Base-by-base conservation (phyloP, 2,888 invertebrate genomes). In the Drosophila anomalata region DNA sequence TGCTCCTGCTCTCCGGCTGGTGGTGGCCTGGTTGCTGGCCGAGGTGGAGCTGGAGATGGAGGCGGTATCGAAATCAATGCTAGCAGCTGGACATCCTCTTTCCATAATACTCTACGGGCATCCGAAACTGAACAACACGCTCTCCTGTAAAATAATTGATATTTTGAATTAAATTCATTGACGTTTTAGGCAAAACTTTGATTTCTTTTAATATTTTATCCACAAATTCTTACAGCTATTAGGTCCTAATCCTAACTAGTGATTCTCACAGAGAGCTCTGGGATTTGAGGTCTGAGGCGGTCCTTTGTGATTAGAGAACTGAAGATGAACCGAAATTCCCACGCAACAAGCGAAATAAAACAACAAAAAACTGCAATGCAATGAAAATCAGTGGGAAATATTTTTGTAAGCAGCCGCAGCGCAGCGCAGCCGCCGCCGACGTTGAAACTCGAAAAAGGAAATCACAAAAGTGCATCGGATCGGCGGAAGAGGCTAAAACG, bases 71-170 rank as follows among this genome's bases (percentile, higher is more conserved):
- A 46, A 79, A 78, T 89, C 78, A 82, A 50, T 73, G 77, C 83
- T 86, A 87, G 85, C 78, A 80, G 73, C 77, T 78, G 78, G 70
- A 83, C 91, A 91, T 91, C 82, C 86, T 90, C 88, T 79, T 90
- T 91, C 91, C 91, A 91, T 91, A 91, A 90, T 91, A 90, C 67
- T 87, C 56, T 68, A 52, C 76, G 76, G 56, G 71, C 75, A 72
- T 74, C 73, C 71, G 74, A 66, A 56, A 53, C 20, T 31, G 60
- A 56, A 47, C 65, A 63, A 52, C 47, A 53, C 55, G 52, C 56
- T 73, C 47, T 57, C 44, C 81, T 86, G 68, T 0, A 81, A 69
- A 55, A 7, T 7, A 3, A 12, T 33, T 33, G 0, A 5, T 33
- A 12, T 33, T 12, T 29, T 29, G 2, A 33, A 12, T n/a, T 9